Conservation (phyloP, 2,888 invertebrate genomes). For the Schrankia costaestrigalis region DNA sequence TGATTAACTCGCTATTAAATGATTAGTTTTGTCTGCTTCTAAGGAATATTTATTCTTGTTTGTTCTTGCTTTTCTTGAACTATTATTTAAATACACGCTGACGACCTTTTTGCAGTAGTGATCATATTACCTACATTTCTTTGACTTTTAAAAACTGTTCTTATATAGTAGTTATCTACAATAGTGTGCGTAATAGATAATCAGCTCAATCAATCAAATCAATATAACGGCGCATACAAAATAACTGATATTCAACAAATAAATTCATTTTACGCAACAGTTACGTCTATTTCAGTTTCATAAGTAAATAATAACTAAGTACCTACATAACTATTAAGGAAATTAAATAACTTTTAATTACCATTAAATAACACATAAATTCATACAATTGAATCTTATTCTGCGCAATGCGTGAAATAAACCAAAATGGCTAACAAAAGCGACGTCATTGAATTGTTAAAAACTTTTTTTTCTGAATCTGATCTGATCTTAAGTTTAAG, state of each 20-base stretch:
- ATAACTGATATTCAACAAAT: constrained; percentile 1
- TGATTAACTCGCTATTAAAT: too few relatives aligned
- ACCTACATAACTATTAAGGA: constrained; percentile 18
- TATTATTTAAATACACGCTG: too few relatives aligned
- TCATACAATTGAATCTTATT: constrained; percentile 23
- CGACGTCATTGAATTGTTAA: constrained; percentile 20
- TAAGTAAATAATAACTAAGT: constrained; percentile 13
- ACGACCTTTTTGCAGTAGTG: too few relatives aligned
- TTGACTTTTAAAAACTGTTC: too few relatives aligned
- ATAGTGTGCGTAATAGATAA: too few relatives aligned
- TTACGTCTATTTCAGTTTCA: constrained; percentile 6
- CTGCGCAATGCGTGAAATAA: constrained; percentile 17
- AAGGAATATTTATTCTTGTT: too few relatives aligned
- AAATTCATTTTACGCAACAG: constrained; percentile 4
- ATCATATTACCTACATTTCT: too few relatives aligned
- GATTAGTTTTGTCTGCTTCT: too few relatives aligned
- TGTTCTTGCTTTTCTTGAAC: too few relatives aligned
- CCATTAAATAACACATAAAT: not conserved
- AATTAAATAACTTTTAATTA: constrained; percentile 24
- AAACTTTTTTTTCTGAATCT: constrained; percentile 23
- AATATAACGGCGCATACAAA: not conserved
- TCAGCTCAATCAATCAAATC: too few relatives aligned
- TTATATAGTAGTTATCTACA: too few relatives aligned
- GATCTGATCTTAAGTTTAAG: constrained; percentile 12
- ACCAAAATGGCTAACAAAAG: constrained; percentile 12